A percentile compares a stretch with the other conserved stretches of the same genome.
Evolutionary conservation across 2,113 vertebrate species (phyloP).

Genomic region (Willisornis vidua): DNA sequence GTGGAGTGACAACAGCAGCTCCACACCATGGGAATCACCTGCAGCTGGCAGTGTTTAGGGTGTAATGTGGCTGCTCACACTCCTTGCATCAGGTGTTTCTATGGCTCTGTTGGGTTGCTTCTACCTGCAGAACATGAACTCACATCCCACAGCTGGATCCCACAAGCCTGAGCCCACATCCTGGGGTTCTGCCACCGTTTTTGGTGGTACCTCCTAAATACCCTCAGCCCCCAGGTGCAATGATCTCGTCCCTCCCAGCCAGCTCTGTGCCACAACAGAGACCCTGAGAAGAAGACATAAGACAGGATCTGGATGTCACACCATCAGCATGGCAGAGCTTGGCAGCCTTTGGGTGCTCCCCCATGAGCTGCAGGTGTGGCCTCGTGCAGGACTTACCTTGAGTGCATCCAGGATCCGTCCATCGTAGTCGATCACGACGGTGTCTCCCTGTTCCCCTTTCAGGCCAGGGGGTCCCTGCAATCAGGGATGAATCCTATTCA

Average conservation of each 20-base stretch:
- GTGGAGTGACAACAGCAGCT: fast-evolving
- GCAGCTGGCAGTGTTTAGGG: fast-evolving
- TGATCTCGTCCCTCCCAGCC: neutral
- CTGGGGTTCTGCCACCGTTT: fast-evolving
- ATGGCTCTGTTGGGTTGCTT: neutral
- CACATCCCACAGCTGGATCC: neutral
- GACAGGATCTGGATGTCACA: neutral
- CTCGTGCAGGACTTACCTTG: constrained; percentile 72
- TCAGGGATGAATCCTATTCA: neutral
- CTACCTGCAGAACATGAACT: neutral
- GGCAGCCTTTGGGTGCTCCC: neutral
- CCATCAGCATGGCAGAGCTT: fast-evolving
- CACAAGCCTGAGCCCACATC: neutral
- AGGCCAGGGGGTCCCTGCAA: constrained; percentile 72
- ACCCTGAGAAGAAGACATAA: neutral
- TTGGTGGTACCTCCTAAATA: neutral
- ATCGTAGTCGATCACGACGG: constrained; percentile 89
- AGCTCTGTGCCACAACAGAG: neutral
- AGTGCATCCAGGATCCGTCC: constrained; percentile 90
- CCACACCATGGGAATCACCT: neutral
- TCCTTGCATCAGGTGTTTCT: neutral
- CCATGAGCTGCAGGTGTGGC: neutral
- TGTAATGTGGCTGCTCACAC: neutral
- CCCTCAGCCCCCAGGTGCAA: neutral
- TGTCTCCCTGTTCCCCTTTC: constrained; percentile 84